phyloP scores from a whole-genome alignment of 2,888 invertebrate species.

The Netelia virgata region DNA sequence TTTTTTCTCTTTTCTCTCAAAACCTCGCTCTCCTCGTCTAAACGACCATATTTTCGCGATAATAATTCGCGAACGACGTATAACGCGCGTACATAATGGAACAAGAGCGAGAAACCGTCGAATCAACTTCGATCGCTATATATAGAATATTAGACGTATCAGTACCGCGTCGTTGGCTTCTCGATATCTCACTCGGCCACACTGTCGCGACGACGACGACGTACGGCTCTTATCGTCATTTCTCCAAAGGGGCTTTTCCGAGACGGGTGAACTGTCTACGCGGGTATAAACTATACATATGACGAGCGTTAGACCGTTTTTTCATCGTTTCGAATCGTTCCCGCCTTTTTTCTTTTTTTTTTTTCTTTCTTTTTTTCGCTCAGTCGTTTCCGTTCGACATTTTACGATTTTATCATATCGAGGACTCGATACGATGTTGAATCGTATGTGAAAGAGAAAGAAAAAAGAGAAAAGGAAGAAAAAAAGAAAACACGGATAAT shows the following conservation, averaged over 20 bases:
- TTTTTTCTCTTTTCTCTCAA: too few relatives aligned
- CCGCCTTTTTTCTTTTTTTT: neutral
- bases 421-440: neutral
- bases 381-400: neutral
- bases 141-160: slow-evolving; percentile 5
- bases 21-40: too few relatives aligned
- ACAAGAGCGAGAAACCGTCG: slow-evolving; percentile 21
- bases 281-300: neutral
- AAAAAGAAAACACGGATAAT: slow-evolving; percentile 21
- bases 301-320: slow-evolving; percentile 7
- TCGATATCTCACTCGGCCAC: slow-evolving; percentile 13
- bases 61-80: slow-evolving; percentile 40
- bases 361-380: neutral
- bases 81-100: too few relatives aligned
- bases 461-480: too few relatives aligned
- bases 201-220: neutral
- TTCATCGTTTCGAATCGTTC: neutral
- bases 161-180: slow-evolving; percentile 4
- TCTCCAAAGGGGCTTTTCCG: slow-evolving; percentile 21
- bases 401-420: neutral
- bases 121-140: slow-evolving; percentile 31
- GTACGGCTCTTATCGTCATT: slow-evolving; percentile 41
- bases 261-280: neutral
- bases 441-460: neutral
- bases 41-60: slow-evolving; percentile 27